Percentiles rank a stretch among this genome's conserved stretches.
These are phyloP conservation scores for Platichthys flesus DNA, from an alignment of 2,113 vertebrate species.

Conservation along the genomic window DNA sequence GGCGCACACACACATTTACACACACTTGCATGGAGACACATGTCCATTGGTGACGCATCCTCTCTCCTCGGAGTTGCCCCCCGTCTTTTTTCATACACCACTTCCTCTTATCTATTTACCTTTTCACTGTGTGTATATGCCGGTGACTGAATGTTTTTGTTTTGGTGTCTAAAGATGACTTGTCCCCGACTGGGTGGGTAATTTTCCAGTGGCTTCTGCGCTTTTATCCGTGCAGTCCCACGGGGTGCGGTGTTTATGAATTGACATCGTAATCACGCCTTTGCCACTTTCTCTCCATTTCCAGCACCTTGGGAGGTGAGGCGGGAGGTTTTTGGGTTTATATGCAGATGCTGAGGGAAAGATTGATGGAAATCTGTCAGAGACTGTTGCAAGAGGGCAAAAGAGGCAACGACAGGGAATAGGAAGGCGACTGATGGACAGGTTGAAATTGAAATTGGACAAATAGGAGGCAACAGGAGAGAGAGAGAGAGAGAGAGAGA, in stretches of 20 bases:
- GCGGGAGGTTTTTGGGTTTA: slow-evolving; percentile 23
- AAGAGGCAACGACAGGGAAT: slow-evolving; percentile 23
- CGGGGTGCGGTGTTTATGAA: slow-evolving; percentile 52
- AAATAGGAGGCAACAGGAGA: slow-evolving; percentile 18
- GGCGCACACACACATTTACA: neutral
- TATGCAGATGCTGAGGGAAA: slow-evolving; percentile 47
- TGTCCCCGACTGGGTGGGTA: slow-evolving; percentile 46
- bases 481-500: slow-evolving; percentile 2
- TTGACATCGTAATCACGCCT: slow-evolving; percentile 69
- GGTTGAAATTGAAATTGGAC: slow-evolving; percentile 61
- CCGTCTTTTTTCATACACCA: slow-evolving; percentile 9
- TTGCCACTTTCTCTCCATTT: slow-evolving; percentile 56
- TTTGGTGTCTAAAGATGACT: slow-evolving; percentile 49
- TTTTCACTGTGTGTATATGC: slow-evolving; percentile 7
- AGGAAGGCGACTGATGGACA: slow-evolving; percentile 57
- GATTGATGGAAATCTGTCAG: slow-evolving; percentile 56
- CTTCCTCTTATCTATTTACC: slow-evolving; percentile 26
- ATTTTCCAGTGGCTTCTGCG: slow-evolving; percentile 60
- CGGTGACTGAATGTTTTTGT: slow-evolving; percentile 36
- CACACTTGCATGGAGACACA: neutral
- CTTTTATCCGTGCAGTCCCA: slow-evolving; percentile 68
- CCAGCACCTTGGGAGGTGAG: slow-evolving; percentile 24
- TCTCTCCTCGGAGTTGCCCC: slow-evolving; percentile 15
- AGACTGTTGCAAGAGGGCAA: slow-evolving; percentile 31
- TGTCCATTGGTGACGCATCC: neutral